Evolutionary conservation across 2,888 invertebrate genomes (phyloP).

Genomic region (Nymphalis c-album): DNA sequence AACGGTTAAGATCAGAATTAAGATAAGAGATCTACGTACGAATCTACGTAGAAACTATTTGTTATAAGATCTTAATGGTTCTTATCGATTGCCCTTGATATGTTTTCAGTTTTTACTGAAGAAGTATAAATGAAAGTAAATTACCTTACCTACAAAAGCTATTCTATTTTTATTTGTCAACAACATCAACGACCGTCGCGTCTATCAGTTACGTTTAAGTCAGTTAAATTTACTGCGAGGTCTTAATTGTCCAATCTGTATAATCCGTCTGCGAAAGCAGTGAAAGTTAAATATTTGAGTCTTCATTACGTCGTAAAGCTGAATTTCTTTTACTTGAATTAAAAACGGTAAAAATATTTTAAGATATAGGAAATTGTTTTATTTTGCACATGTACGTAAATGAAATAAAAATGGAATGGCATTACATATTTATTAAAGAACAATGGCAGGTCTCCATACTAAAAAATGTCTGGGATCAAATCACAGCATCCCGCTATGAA

Average conservation of each 20-base stretch:
- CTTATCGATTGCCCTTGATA: background rate
- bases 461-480: too few species aligned
- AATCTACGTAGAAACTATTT: too few species aligned
- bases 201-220: slow-evolving; percentile 7
- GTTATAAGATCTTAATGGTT: background rate
- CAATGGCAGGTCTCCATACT: too few species aligned
- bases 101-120: background rate
- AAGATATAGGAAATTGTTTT: background rate
- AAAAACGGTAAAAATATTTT: too few species aligned
- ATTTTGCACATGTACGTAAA: background rate
- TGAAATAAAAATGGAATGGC: too few species aligned
- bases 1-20: too few species aligned
- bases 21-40: too few species aligned
- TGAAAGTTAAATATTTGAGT: slow-evolving; percentile 1
- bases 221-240: slow-evolving; percentile 5
- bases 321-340: background rate
- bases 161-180: background rate
- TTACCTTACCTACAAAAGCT: background rate
- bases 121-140: background rate
- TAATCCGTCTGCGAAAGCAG: slow-evolving; percentile 3
- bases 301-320: background rate
- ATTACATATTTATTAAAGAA: too few species aligned
- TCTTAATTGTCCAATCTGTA: slow-evolving; percentile 13
- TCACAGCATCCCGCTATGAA: too few species aligned
- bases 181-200: background rate